A percentile compares a stretch with the other conserved stretches of the same genome.
These are phyloP conservation scores for Porites australiensis DNA, from an alignment of 64 coral and sea anemone species.

Conservation along the genomic window DNA sequence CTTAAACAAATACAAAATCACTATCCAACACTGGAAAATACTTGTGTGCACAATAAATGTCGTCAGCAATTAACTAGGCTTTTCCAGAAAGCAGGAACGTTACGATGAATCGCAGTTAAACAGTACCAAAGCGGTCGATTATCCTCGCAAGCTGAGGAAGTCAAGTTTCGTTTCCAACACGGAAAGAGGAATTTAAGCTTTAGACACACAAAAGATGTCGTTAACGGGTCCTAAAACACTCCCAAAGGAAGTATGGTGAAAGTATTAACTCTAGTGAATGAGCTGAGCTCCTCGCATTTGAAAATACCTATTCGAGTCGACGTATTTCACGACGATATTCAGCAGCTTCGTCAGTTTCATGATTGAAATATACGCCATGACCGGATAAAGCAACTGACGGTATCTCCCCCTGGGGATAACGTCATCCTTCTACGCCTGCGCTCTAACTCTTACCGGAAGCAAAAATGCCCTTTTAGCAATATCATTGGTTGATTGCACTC, in stretches of 20 bases:
- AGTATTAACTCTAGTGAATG: constrained; percentile 75
- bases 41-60: constrained; percentile 41
- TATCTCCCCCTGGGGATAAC: constrained; percentile 82
- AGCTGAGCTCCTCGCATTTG: constrained; percentile 52
- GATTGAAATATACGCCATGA: constrained; percentile 75
- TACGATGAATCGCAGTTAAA: constrained; percentile 26
- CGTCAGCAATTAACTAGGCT: constrained; percentile 33
- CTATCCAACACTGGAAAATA: constrained; percentile 58
- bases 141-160: constrained; percentile 70
- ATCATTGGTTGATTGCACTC: constrained; percentile 20
- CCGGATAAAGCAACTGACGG: constrained; percentile 82
- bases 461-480: background rate
- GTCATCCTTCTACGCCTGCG: constrained; percentile 38
- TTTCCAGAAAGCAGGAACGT: constrained; percentile 47
- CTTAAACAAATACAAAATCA: constrained; percentile 45
- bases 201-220: constrained; percentile 97
- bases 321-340: constrained; percentile 27
- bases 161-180: constrained; percentile 75
- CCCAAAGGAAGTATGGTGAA: constrained; percentile 97
- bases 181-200: constrained; percentile 95
- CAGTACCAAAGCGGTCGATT: constrained; percentile 1
- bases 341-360: constrained; percentile 33
- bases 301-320: constrained; percentile 54
- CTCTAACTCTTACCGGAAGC: background rate
- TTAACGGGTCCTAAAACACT: constrained; percentile 79